Conservation (phyloP, 2,797 vertebrate species). For the Microctenopoma stevenorrisi region DNA sequence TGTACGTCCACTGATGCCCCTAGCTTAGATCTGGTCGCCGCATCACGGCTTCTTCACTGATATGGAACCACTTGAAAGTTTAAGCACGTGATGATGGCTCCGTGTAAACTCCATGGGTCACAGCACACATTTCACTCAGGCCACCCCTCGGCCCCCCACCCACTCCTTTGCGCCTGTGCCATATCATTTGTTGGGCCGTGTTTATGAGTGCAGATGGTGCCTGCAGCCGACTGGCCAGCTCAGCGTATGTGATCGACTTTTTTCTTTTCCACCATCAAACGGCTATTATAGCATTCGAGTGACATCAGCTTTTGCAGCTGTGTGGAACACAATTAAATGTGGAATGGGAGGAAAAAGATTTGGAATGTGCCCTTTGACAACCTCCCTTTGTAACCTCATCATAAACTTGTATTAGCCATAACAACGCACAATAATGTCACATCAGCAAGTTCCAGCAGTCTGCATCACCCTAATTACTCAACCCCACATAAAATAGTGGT, state of each 20-base stretch:
- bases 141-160: not conserved
- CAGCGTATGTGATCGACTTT: slow-evolving; percentile 54
- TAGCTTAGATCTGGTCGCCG: slow-evolving; percentile 44
- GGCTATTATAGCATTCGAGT: slow-evolving; percentile 72
- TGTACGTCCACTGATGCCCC: slow-evolving; percentile 42
- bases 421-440: slow-evolving; percentile 47
- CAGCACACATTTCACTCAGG: slow-evolving; percentile 32
- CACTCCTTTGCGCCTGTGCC: slow-evolving; percentile 34
- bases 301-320: slow-evolving; percentile 83
- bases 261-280: slow-evolving; percentile 56
- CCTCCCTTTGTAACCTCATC: slow-evolving; percentile 69
- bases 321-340: slow-evolving; percentile 75
- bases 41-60: slow-evolving; percentile 35
- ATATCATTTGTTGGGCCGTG: slow-evolving; percentile 14
- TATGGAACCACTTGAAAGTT: slow-evolving; percentile 61
- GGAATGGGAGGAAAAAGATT: slow-evolving; percentile 49
- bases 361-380: slow-evolving; percentile 71
- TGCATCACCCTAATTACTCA: slow-evolving; percentile 52
- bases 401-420: slow-evolving; percentile 58
- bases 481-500: slow-evolving; percentile 68
- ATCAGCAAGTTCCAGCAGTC: slow-evolving; percentile 72
- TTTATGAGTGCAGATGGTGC: slow-evolving; percentile 74
- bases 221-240: slow-evolving; percentile 43
- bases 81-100: slow-evolving; percentile 57
- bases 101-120: slow-evolving; percentile 43